A percentile compares a stretch with the other conserved stretches of the same genome.
Conservation (phyloP, 2,797 vertebrate genomes). For the Falco biarmicus region DNA sequence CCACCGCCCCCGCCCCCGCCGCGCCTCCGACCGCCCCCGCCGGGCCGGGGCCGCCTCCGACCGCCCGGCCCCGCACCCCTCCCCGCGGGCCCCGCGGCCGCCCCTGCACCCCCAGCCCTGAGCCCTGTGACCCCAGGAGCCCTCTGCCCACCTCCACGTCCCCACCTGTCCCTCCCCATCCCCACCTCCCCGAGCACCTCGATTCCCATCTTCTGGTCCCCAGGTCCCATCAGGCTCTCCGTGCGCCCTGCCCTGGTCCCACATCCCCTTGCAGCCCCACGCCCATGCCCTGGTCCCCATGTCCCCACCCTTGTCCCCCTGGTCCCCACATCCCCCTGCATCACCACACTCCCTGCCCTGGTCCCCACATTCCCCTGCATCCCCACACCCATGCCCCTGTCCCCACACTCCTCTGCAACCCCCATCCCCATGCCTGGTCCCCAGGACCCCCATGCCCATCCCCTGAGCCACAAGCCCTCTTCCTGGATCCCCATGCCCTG, state of each 20-base stretch:
- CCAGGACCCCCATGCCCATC: not conserved
- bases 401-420: not conserved
- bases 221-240: no score
- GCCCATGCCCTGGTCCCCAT: no score
- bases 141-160: no score
- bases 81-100: not conserved
- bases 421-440: not conserved
- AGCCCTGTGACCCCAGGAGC: not conserved
- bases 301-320: no score
- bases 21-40: not conserved
- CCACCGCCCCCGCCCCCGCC: not conserved
- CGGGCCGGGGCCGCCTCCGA: slow-evolving; percentile 7
- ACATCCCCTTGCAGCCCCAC: no score
- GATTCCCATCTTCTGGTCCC: not conserved
- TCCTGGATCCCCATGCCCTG: not conserved
- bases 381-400: not conserved
- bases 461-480: no score
- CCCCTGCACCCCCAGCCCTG: not conserved
- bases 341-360: no score
- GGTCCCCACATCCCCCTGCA: no score
- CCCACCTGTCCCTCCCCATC: not conserved
- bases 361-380: no score
- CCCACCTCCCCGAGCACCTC: not conserved
- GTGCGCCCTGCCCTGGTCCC: no score
- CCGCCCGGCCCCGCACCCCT: not conserved